phyloP scores from a whole-genome alignment of 2,888 invertebrate species.

The Stegana nigrithorax region DNA sequence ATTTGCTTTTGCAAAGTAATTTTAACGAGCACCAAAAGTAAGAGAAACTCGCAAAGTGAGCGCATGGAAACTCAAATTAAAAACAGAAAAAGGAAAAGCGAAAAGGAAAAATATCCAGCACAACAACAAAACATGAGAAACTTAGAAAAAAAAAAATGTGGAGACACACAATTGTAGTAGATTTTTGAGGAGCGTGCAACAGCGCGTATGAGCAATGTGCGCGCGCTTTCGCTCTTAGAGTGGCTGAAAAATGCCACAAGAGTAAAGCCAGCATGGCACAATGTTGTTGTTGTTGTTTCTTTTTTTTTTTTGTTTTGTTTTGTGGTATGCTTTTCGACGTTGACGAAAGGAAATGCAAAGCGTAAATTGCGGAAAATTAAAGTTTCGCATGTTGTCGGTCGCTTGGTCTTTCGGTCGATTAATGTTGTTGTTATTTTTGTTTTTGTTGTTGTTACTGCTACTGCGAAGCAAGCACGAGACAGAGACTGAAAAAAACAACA shows the following conservation, averaged over 20 bases:
- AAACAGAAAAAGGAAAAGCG: slow-evolving; percentile 31
- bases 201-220: neutral
- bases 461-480: neutral
- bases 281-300: neutral
- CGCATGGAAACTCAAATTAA: slow-evolving; percentile 16
- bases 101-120: slow-evolving; percentile 1
- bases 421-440: no score
- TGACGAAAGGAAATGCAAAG: slow-evolving; percentile 36
- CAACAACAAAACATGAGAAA: slow-evolving; percentile 17
- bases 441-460: neutral
- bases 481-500: neutral
- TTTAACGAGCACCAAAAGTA: no score
- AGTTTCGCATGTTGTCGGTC: slow-evolving; percentile 29
- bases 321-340: neutral
- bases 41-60: no score
- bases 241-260: no score
- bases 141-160: slow-evolving; percentile 5
- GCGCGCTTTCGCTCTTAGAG: neutral
- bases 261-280: no score
- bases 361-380: slow-evolving; percentile 49
- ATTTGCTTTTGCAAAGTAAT: no score
- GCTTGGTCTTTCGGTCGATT: no score
- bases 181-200: neutral
- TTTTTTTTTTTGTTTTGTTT: slow-evolving; percentile 18
- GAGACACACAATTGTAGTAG: neutral